These are phyloP conservation scores for Corythaixoides concolor DNA, from an alignment of 2,113 vertebrate species.

Conservation along the genomic window DNA sequence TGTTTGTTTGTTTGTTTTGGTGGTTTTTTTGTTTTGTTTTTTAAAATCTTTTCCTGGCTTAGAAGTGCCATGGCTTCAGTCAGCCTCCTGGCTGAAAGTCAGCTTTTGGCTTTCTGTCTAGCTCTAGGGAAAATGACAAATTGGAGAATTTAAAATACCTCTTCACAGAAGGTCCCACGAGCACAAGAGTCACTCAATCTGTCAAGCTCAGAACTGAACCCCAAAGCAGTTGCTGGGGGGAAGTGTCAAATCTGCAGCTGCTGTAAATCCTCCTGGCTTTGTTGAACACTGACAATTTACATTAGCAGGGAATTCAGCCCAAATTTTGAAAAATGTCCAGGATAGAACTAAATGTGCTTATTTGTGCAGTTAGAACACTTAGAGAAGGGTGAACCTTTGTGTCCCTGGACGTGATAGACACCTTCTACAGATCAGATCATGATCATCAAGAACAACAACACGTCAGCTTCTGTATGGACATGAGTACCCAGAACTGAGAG, in stretches of 20 bases:
- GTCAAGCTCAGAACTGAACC: not conserved
- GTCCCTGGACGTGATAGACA: not conserved
- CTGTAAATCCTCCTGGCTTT: not conserved
- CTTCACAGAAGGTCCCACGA: not conserved
- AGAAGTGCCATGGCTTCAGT: not conserved
- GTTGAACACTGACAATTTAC: not conserved
- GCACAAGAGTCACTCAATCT: not conserved
- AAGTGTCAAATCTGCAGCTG: not conserved
- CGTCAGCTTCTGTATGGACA: not conserved
- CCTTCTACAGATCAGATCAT: not conserved
- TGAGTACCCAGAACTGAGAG: not conserved
- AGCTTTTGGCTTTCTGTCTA: not conserved
- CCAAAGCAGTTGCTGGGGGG: not conserved
- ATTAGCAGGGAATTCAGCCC: not conserved
- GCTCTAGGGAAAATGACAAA: not conserved
- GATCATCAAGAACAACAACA: not conserved
- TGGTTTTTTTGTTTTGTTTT: no score
- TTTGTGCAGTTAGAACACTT: not conserved
- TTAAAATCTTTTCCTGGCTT: not conserved
- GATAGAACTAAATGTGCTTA: not conserved
- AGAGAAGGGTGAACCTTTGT: not conserved
- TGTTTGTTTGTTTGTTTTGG: not conserved
- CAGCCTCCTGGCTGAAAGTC: constrained; percentile 10
- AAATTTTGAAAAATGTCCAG: not conserved
- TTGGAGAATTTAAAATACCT: constrained; percentile 17